These are phyloP conservation scores for Halcyon chelicuti DNA, from an alignment of 2,797 vertebrate genomes.

Conservation along the genomic window DNA sequence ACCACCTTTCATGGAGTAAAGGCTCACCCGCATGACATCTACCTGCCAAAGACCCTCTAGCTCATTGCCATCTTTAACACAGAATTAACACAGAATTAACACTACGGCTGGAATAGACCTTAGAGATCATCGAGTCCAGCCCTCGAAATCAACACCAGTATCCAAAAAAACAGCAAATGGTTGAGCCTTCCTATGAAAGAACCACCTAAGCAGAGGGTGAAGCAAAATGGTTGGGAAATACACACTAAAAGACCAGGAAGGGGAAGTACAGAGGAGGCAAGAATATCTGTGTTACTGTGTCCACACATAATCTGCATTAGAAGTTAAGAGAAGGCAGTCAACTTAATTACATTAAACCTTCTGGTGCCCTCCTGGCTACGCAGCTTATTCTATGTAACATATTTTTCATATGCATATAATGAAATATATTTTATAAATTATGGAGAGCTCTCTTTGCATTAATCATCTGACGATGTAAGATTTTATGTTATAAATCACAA, in stretches of 20 bases:
- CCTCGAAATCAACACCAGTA: neutral
- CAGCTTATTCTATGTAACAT: neutral
- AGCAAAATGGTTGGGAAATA: neutral
- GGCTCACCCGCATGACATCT: accelerated
- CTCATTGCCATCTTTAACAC: neutral
- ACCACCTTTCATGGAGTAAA: neutral
- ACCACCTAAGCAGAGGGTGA: neutral
- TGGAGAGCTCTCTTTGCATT: neutral
- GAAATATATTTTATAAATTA: neutral
- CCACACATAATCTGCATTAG: neutral
- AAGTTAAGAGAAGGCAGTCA: neutral
- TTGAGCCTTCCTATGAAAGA: neutral
- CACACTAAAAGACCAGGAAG: neutral
- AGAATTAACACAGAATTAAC: too few species aligned
- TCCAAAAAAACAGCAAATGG: neutral
- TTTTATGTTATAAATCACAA: neutral
- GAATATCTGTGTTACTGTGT: neutral
- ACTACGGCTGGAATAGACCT: too few species aligned
- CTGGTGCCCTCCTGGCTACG: neutral
- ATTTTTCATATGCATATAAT: neutral
- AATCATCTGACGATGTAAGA: neutral
- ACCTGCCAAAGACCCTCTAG: neutral
- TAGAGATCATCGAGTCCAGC: too few species aligned
- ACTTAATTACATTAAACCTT: neutral
- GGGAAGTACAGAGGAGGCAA: neutral